Percentiles rank a stretch among this genome's conserved stretches.
Evolutionary conservation across 2,113 vertebrate genomes (phyloP).

Genomic region (Siphamia tubifer): DNA sequence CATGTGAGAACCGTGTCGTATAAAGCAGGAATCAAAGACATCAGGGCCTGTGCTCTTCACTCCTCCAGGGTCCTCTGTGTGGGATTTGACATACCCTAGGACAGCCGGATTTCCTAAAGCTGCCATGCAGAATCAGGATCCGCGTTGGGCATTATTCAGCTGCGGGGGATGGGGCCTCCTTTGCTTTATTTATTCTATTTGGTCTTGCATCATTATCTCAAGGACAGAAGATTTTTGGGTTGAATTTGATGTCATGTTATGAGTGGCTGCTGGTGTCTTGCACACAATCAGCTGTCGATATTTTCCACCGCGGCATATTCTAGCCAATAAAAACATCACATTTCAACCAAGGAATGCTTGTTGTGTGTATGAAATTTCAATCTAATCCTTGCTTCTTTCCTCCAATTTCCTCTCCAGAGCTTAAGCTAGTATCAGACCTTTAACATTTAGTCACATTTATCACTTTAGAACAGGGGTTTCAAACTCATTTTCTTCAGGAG

Average conservation of each 20-base stretch:
- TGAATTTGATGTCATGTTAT: conserved; percentile 46
- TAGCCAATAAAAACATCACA: conserved; percentile 5
- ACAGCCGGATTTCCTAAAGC: conserved; percentile 69
- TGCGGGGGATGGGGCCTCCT: conserved; percentile 27
- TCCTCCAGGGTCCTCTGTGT: conserved; percentile 25
- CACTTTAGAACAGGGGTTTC: no score
- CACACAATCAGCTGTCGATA: conserved; percentile 55
- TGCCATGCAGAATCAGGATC: conserved; percentile 61
- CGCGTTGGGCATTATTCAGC: conserved; percentile 10
- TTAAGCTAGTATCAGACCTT: background rate
- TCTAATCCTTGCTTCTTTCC: background rate
- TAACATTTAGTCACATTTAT: conserved; percentile 36
- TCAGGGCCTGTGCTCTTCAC: conserved; percentile 21
- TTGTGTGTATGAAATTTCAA: background rate
- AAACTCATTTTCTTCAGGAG: no score
- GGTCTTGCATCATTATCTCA: conserved; percentile 58
- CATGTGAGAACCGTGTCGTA: conserved; percentile 80
- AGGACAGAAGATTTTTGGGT: conserved; percentile 20
- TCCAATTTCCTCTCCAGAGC: background rate
- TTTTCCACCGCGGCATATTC: background rate
- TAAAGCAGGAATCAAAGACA: conserved; percentile 66
- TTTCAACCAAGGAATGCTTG: background rate
- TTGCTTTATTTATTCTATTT: conserved; percentile 74
- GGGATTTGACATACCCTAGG: conserved; percentile 61
- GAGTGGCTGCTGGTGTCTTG: conserved; percentile 38